phyloP scores from a whole-genome alignment of 1,140 invertebrate genomes.

The Drosophila azteca region DNA sequence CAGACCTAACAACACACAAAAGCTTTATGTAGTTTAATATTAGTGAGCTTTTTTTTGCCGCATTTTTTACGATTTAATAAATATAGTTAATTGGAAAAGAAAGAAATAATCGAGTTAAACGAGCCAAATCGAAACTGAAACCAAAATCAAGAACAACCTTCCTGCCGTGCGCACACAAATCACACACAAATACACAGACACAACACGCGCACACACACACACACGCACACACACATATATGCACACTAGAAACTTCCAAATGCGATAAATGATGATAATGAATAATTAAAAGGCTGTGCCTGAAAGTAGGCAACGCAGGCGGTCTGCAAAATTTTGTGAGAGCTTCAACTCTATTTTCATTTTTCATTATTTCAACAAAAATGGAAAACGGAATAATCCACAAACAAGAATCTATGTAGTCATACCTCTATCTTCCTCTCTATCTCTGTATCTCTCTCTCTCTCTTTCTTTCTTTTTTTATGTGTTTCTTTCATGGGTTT shows the following conservation, averaged over 20 bases:
- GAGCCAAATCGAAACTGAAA: constrained; percentile 18
- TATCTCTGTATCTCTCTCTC: constrained; percentile 2
- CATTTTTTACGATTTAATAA: constrained; percentile 28
- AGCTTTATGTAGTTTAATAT: constrained; percentile 35
- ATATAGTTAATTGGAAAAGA: constrained; percentile 22
- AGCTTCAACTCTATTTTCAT: neutral
- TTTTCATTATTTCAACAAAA: too few relatives aligned
- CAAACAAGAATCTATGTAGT: constrained; percentile 25
- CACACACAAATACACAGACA: neutral
- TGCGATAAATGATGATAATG: too few relatives aligned
- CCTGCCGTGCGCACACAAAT: constrained; percentile 69
- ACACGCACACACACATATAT: neutral
- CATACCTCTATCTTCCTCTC: constrained; percentile 27
- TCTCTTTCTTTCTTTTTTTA: constrained; percentile 3
- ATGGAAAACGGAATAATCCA: constrained; percentile 16
- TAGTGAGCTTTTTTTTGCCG: constrained; percentile 22
- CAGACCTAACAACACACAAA: constrained; percentile 35
- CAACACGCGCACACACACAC: neutral
- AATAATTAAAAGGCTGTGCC: constrained; percentile 25
- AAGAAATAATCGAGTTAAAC: constrained; percentile 22
- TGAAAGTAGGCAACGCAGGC: constrained; percentile 53
- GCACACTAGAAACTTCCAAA: constrained; percentile 10
- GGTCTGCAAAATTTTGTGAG: neutral
- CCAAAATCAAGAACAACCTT: constrained; percentile 51
- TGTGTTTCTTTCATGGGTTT: constrained; percentile 44